Evolutionary conservation across 64 coral and sea anemone species (phyloP).

Genomic region (Stylophora pistillata): DNA sequence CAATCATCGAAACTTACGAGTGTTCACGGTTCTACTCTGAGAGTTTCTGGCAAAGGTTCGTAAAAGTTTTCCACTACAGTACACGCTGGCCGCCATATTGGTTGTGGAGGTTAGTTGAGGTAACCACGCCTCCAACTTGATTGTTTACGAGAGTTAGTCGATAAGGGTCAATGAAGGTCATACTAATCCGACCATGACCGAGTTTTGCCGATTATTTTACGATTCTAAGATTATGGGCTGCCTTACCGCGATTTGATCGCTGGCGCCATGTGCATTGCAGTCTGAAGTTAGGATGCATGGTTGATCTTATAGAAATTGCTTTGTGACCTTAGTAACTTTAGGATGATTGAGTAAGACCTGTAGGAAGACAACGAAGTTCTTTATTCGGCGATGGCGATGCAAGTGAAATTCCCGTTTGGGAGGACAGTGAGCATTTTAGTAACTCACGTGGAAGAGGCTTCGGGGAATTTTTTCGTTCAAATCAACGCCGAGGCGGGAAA

Average conservation of each 20-base stretch:
- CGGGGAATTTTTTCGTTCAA: conserved; percentile 90
- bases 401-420: conserved; percentile 80
- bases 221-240: conserved; percentile 12
- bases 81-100: conserved; percentile 64
- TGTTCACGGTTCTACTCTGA: conserved; percentile 14
- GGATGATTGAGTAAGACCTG: background rate
- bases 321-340: background rate
- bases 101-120: background rate
- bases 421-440: conserved; percentile 72
- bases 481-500: conserved; percentile 79
- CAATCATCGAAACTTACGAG: conserved; percentile 9
- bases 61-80: conserved; percentile 55
- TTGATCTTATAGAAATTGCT: background rate
- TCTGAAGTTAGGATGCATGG: background rate
- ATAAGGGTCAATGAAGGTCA: conserved; percentile 19
- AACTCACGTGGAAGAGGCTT: conserved; percentile 79
- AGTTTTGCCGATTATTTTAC: background rate
- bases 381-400: conserved; percentile 65
- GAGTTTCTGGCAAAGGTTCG: conserved; percentile 53
- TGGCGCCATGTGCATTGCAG: background rate
- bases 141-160: conserved; percentile 15
- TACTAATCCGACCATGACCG: background rate
- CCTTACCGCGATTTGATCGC: too few relatives aligned
- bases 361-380: background rate
- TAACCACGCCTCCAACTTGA: conserved; percentile 61